These are phyloP conservation scores for Drosophila pectinifera DNA, from an alignment of 1,140 invertebrate species.

Conservation along the genomic window DNA sequence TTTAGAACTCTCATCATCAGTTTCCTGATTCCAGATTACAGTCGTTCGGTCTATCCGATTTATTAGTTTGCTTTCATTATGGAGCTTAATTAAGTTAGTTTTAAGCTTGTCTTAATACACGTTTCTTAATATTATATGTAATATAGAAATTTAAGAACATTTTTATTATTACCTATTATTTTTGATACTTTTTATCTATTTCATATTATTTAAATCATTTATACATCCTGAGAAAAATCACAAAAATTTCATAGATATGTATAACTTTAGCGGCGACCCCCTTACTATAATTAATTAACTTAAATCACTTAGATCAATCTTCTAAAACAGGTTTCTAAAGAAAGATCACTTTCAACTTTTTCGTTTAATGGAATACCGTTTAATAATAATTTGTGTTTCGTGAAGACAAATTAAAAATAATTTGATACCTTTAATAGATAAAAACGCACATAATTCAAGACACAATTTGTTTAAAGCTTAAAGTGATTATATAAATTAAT, in stretches of 20 bases:
- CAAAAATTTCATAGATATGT: not conserved
- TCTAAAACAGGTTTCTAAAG: slow-evolving; percentile 15
- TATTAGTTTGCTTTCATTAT: too few relatives aligned
- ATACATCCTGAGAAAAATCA: not conserved
- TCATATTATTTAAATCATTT: not conserved
- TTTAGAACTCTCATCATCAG: too few relatives aligned
- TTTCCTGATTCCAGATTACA: too few relatives aligned
- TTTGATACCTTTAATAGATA: too few relatives aligned
- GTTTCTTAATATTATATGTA: too few relatives aligned
- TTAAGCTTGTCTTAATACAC: too few relatives aligned
- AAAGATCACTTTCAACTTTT: slow-evolving; percentile 14
- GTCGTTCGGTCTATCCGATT: too few relatives aligned
- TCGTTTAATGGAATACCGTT: slow-evolving; percentile 6
- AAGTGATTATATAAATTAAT: not conserved
- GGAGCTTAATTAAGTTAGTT: too few relatives aligned
- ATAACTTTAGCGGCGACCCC: not conserved
- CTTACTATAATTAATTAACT: slow-evolving; percentile 28
- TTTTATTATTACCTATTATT: too few relatives aligned
- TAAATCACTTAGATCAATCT: slow-evolving; percentile 10
- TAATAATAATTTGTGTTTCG: slow-evolving; percentile 5
- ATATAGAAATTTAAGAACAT: too few relatives aligned
- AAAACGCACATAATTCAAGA: too few relatives aligned
- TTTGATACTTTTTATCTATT: not conserved
- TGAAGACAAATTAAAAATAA: not conserved
- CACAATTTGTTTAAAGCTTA: too few relatives aligned